Evolutionary conservation across 1,140 invertebrate genomes (phyloP).

Genomic region (Brachionus rubens): DNA sequence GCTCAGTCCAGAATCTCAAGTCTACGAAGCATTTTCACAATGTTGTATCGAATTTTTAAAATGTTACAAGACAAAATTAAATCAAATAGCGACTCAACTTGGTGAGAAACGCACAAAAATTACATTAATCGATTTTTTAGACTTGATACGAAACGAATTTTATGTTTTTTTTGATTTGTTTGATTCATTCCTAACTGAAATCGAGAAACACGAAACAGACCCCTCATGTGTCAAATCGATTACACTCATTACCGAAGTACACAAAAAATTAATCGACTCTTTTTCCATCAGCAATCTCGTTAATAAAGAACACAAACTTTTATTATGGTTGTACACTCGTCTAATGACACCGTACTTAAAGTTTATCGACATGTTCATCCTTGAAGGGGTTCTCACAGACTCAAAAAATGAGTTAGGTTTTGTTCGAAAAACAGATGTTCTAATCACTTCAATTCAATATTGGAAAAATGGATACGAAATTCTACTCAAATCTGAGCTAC

Average conservation of each 20-base stretch:
- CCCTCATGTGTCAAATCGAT: background rate
- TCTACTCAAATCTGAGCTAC: background rate
- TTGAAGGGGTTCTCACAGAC: background rate
- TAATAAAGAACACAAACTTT: background rate
- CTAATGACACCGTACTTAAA: background rate
- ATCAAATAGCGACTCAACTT: background rate
- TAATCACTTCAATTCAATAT: background rate
- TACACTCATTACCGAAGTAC: background rate
- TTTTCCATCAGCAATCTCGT: background rate
- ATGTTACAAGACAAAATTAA: background rate
- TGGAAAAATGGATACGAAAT: conserved; percentile 33
- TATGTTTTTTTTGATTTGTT: conserved; percentile 22
- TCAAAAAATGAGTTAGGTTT: conserved; percentile 3
- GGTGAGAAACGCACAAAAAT: conserved; percentile 6
- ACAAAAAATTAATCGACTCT: background rate
- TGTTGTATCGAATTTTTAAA: conserved; percentile 18
- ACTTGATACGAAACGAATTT: background rate
- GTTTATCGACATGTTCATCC: conserved; percentile 16
- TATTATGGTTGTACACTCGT: background rate
- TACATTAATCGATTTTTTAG: conserved; percentile 34
- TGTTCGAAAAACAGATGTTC: background rate
- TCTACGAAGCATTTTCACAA: conserved; percentile 20
- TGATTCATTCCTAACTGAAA: background rate
- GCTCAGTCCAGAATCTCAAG: background rate
- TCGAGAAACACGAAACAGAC: background rate